phyloP scores from a whole-genome alignment of 2,797 vertebrate species.

The Spinibarbus caldwelli region DNA sequence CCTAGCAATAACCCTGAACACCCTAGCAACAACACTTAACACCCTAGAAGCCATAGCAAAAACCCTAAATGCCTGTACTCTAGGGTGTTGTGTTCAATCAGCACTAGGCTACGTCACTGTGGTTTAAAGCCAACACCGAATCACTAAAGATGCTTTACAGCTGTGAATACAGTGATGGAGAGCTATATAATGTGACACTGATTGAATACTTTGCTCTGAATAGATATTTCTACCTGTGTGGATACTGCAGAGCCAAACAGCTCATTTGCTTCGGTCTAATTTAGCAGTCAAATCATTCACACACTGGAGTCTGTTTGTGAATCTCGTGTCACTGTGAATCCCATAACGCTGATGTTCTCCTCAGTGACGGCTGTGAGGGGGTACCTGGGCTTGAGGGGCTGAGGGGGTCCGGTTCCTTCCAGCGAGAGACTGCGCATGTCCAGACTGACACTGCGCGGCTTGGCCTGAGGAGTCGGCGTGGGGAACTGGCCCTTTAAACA shows the following conservation, averaged over 20 bases:
- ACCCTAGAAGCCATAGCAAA: background rate
- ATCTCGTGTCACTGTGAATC: background rate
- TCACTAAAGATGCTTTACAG: background rate
- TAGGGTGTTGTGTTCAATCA: background rate
- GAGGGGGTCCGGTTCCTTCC: slow-evolving; percentile 62
- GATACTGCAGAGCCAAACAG: background rate
- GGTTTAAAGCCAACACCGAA: background rate
- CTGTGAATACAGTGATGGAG: background rate
- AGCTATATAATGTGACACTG: background rate
- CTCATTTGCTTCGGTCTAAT: background rate
- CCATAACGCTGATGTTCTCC: background rate
- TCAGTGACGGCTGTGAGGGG: background rate
- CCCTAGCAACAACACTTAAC: background rate
- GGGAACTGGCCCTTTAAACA: slow-evolving; percentile 82
- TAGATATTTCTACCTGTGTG: too few relatives aligned
- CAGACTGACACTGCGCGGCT: slow-evolving; percentile 77
- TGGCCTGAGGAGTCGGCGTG: slow-evolving; percentile 75
- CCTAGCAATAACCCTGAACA: background rate
- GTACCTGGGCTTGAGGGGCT: slow-evolving; percentile 69
- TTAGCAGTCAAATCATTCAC: background rate
- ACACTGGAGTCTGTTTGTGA: background rate
- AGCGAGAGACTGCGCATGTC: slow-evolving; percentile 80
- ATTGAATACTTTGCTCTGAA: too few relatives aligned
- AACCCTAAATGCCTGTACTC: background rate
- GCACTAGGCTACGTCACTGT: background rate